Evolutionary conservation across 2,888 invertebrate genomes (phyloP), one percentile per base, ranked within the genome.

Genomic region (Drosophila hawaiiensis): DNA sequence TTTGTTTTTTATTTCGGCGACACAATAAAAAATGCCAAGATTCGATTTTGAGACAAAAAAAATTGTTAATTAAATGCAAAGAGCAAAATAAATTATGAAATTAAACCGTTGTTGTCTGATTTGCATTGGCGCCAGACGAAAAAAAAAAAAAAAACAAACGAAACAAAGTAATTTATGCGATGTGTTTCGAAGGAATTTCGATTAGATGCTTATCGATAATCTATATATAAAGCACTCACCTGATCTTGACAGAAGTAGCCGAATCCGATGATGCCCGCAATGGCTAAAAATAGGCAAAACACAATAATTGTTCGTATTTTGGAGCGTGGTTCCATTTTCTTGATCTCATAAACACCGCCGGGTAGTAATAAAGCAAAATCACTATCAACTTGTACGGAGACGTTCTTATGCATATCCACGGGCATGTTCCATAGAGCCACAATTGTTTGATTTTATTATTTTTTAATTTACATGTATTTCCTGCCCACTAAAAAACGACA

Each of bases 241-340:
- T 97, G 97, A 93, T 97, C 97, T 80, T 97, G 97, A 93, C 97
- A 97, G 92, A 97, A 97, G 94, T 97, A 97, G 91, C 97, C 97
- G 93, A 97, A 96, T 91, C 97, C 97, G 86, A 98, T 95, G 94
- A 97, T 97, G 83, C 97, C 97, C 92, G 97, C 96, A 80, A 97
- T 95, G 84, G 97, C 97, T 91, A 97, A 95, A 89, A 96, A 95
- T 91, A 97, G 95, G 94, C 97, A 97, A 94, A 97, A 95, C 91
- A 97, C 94, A 92, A 96, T 96, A 93, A 97, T 95, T 94, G 96
- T 96, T 92, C 96, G 96, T 92, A 97, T 94, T 94, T 95, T 96
- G 91, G 96, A 96, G 94, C 96, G 95, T 92, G 97, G 96, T 95
- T 97, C 97, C 97, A 97, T 97, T 95, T 96, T 96, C 94, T 96